Conservation (phyloP, 2,113 vertebrate genomes). For the Melanocharis versteri region DNA sequence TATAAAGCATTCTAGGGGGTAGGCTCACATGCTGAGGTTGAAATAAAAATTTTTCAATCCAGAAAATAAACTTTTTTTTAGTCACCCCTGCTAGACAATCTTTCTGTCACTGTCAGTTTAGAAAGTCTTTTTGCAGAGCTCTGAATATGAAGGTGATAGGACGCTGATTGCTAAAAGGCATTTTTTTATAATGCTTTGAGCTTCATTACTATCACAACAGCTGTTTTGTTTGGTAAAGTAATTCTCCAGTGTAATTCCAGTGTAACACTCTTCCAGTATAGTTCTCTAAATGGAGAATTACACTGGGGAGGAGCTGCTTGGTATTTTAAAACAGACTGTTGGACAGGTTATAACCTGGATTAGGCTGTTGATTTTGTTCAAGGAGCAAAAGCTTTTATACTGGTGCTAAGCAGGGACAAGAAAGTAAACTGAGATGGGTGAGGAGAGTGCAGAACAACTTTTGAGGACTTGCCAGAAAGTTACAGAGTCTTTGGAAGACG, state of each 20-base stretch:
- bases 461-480: neutral
- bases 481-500: neutral
- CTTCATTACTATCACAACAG: neutral
- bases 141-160: neutral
- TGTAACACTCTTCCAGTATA: neutral
- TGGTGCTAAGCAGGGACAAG: neutral
- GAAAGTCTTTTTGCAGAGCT: neutral
- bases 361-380: neutral
- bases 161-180: neutral
- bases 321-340: neutral
- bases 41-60: neutral
- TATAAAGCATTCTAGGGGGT: neutral
- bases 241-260: neutral
- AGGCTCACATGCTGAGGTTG: neutral
- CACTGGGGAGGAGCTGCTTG: neutral
- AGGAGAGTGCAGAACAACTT: neutral
- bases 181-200: neutral
- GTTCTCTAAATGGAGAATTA: neutral
- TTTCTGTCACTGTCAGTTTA: neutral
- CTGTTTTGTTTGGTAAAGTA: neutral
- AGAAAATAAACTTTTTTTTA: neutral
- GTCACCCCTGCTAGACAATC: neutral
- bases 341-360: neutral
- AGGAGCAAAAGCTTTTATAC: neutral
- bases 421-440: neutral